Conservation (phyloP, 2,113 vertebrate species). For the Rhynchomys soricoides region DNA sequence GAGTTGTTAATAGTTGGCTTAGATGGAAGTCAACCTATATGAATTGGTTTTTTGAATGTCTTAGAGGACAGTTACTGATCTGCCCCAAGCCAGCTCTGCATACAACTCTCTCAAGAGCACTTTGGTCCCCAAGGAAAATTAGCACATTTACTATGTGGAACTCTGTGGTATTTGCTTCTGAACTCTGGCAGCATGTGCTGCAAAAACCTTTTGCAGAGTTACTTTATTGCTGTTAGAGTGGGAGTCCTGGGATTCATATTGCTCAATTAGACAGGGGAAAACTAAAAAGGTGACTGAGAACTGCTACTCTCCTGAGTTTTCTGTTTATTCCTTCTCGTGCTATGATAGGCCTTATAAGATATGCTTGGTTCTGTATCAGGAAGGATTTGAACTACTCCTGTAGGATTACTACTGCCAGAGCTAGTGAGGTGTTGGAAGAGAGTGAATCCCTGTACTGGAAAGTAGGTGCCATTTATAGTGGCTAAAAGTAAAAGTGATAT, state of each 20-base stretch:
- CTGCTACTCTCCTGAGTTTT: background rate
- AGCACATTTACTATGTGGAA: background rate
- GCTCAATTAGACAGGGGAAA: background rate
- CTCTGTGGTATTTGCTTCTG: background rate
- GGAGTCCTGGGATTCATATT: background rate
- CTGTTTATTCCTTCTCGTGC: background rate
- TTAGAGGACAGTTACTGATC: conserved; percentile 1
- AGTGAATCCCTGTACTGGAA: background rate
- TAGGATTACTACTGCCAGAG: background rate
- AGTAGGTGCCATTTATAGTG: background rate
- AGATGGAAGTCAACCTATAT: background rate
- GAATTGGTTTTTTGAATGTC: background rate
- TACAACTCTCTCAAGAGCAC: background rate
- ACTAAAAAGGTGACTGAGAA: background rate
- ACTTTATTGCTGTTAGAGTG: background rate
- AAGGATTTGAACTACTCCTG: background rate
- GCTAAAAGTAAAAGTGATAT: background rate
- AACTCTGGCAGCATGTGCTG: background rate
- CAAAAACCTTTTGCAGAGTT: background rate
- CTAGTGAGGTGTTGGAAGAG: background rate
- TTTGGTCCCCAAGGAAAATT: background rate
- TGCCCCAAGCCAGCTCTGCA: background rate
- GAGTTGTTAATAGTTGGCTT: background rate
- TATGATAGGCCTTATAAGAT: background rate
- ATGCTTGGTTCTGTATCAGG: background rate